Evolutionary conservation across 2,797 vertebrate genomes (phyloP), one percentile per base, ranked within the genome.

Genomic region (Neosalanx taihuensis): DNA sequence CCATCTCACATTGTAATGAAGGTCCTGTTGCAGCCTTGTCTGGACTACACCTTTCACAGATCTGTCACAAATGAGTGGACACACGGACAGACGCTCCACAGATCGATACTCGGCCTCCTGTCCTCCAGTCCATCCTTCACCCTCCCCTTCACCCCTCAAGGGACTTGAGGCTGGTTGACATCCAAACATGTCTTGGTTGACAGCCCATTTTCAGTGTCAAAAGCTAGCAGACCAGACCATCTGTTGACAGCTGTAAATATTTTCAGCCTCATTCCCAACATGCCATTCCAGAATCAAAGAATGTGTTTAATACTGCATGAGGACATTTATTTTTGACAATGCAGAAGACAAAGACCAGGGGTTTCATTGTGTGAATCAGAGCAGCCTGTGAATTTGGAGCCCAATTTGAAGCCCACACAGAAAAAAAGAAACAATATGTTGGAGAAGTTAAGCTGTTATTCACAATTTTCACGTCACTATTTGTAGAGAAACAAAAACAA

Each of bases 1-100:
- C 18, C 33, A 46, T 64, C 35, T 64, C 33, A 12, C 6, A 12
- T 46, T n/a, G 41, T 26, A 64, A 10, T 23, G 35, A 37, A 41
- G 17, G 1, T 41, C 20, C 33, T 64, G 23, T 4, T 64, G 18
- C 18, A 46, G 35, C 18, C 63, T 10, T 46, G 63, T 20, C 35
- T 23, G 35, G 10, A 31, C 35, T n/a, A 23, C 9, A 31, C 63
- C 35, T 41, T 46, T 64, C 20, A 64, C 63, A 13, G 33, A 37
- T 64, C 63, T 41, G 63, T 15, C 63, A 62, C 30, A 62, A 30
- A 62, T 33, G 15, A 62, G 60, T 15, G 13, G 60, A 62, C 60
- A 33, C 30, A 31, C 31, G 30, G 60, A 62, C 60, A 62, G 60
- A 4, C 18, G 18, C 51, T 56, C 18, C 5, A 9, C 18, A 56